Base-by-base conservation (phyloP, 2,113 vertebrate genomes). In the Suncus etruscus region DNA sequence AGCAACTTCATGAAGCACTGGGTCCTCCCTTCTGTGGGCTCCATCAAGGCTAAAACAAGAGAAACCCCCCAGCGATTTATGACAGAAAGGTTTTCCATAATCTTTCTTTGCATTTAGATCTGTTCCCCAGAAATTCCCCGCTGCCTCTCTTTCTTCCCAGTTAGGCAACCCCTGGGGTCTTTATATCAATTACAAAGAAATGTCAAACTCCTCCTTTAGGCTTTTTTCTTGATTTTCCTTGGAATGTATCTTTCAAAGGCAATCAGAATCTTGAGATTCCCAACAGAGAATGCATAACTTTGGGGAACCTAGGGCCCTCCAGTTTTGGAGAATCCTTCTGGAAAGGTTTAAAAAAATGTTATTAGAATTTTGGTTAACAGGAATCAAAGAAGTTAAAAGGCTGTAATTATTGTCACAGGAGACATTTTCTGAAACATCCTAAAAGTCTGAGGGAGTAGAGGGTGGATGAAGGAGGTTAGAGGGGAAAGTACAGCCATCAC, bases 151-250 rank as follows among this genome's bases (percentile, higher is more conserved):
- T 63, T 54, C 68, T 48, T 77, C 27, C 25, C 25, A 16, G 24
- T 78, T 82, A 3, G 27, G 20, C 65, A 87, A 50, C 18, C 8
- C 27, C 76, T 82, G 16, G 18, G 70, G 91, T 79, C n/a, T 58
- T 89, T 75, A 58, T 48, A 6, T 83, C 50, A 69, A 14, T 45
- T 73, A 45, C 20, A 69, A 48, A 86, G 6, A 27, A 32, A 2
- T 54, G 74, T 89, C 14, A 54, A 91, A 80, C n/a, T 83, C 48
- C 32, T 83, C 50, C 31, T 65, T 87, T 48, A 78, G 70, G 50
- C 74, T 22, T 31, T 25, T 87, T 25, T 16, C 24, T 20, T 8
- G 8, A 66, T 22, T 66, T 66, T 58, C 58, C 58, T 39, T 63
- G 32, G 31, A 18, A 54, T 65, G 11, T 68, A 61, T 12, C 58